phyloP scores from a whole-genome alignment of 2,888 invertebrate species.

The Phorcus lineatus region DNA sequence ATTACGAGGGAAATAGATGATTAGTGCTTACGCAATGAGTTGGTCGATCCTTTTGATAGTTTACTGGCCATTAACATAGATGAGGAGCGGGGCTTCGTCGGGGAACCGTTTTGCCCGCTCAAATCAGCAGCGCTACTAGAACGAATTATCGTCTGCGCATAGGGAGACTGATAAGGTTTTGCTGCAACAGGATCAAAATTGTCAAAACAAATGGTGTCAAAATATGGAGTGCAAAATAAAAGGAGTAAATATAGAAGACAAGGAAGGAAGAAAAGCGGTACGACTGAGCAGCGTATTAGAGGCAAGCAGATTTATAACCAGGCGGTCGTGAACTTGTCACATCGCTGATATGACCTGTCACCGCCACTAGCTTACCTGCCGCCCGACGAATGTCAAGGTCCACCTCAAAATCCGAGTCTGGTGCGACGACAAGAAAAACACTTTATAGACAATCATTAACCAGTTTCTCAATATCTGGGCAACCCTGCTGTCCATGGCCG shows the following conservation, averaged over 20 bases:
- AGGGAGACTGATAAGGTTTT: slow-evolving; percentile 29
- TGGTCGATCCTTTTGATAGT: slow-evolving; percentile 75
- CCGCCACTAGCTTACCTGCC: slow-evolving; percentile 48
- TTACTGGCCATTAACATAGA: slow-evolving; percentile 84
- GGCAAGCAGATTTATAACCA: slow-evolving; percentile 28
- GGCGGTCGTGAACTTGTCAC: slow-evolving; percentile 39
- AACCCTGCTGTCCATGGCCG: not conserved
- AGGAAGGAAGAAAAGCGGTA: not conserved
- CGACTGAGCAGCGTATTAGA: slow-evolving; percentile 33
- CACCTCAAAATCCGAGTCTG: slow-evolving; percentile 60
- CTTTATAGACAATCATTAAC: slow-evolving; percentile 10
- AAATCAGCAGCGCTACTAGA: slow-evolving; percentile 96
- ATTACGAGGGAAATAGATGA: not conserved
- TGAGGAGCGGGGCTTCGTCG: slow-evolving; percentile 49
- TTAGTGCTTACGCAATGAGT: slow-evolving; percentile 76
- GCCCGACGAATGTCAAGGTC: slow-evolving; percentile 44
- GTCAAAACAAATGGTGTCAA: slow-evolving; percentile 24
- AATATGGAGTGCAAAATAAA: slow-evolving; percentile 11
- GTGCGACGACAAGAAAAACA: slow-evolving; percentile 42
- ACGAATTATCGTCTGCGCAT: slow-evolving; percentile 75
- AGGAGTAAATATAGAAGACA: not conserved
- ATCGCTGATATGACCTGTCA: slow-evolving; percentile 26
- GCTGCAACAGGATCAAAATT: slow-evolving; percentile 47
- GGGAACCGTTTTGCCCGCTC: slow-evolving; percentile 38
- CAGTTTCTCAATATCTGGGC: slow-evolving; percentile 1